A percentile compares a stretch with the other conserved stretches of the same genome.
phyloP scores from a whole-genome alignment of 2,113 vertebrate genomes.

The Junco hyemalis region DNA sequence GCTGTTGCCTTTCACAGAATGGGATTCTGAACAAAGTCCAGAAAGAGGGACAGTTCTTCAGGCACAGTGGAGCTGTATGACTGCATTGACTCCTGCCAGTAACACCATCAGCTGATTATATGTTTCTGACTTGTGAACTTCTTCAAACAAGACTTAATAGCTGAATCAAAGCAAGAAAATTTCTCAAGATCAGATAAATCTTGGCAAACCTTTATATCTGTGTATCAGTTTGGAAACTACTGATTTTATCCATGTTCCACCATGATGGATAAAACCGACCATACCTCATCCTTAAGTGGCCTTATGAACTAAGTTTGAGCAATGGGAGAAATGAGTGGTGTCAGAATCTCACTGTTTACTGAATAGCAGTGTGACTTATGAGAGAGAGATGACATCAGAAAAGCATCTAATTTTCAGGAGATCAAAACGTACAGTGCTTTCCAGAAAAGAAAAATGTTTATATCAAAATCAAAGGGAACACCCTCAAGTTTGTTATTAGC shows the following conservation, averaged over 20 bases:
- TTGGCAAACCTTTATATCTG: background rate
- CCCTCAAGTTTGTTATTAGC: background rate
- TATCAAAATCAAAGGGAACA: background rate
- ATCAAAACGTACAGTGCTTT: background rate
- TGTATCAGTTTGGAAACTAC: background rate
- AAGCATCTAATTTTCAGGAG: background rate
- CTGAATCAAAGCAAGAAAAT: background rate
- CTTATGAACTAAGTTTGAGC: background rate
- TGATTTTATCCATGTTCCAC: background rate
- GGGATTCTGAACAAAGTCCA: background rate
- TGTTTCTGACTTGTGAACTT: background rate
- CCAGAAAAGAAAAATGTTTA: background rate
- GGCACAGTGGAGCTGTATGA: background rate
- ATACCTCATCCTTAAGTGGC: background rate
- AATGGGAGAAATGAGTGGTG: background rate
- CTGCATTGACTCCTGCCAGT: background rate
- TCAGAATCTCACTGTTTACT: background rate
- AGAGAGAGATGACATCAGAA: background rate
- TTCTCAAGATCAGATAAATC: background rate
- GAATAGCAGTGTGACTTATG: background rate
- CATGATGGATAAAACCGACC: accelerated
- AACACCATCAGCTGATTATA: background rate
- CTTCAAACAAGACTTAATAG: background rate
- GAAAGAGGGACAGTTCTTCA: background rate
- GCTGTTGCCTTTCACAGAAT: background rate